Percentiles rank a stretch among this genome's conserved stretches.
Evolutionary conservation across 2,888 invertebrate species (phyloP).

Genomic region (Deilephila elpenor): DNA sequence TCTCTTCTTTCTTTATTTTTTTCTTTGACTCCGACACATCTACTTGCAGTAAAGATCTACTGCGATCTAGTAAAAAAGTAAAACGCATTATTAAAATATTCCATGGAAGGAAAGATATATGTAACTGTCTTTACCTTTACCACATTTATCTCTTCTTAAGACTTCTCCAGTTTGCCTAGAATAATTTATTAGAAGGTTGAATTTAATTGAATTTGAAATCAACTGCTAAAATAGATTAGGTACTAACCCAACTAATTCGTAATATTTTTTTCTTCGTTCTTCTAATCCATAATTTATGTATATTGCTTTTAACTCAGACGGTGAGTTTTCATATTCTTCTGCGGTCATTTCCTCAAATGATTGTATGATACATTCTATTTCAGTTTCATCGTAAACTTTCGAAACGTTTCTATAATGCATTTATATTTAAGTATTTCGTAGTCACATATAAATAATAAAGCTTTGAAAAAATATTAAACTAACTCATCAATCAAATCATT

Average conservation of each 20-base stretch:
- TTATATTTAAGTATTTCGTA: constrained; percentile 30
- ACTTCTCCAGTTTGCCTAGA: constrained; percentile 36
- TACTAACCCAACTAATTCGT: constrained; percentile 50
- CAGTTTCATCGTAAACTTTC: constrained; percentile 64
- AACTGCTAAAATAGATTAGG: background rate
- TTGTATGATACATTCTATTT: constrained; percentile 65
- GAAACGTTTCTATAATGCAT: constrained; percentile 47
- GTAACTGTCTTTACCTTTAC: constrained; percentile 40
- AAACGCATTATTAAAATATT: background rate
- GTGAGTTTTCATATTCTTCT: constrained; percentile 64
- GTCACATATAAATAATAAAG: constrained; percentile 11
- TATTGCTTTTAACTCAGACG: constrained; percentile 64
- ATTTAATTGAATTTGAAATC: background rate
- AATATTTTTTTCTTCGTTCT: constrained; percentile 59
- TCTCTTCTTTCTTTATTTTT: constrained; percentile 70
- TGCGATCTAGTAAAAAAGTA: constrained; percentile 47
- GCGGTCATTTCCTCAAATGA: constrained; percentile 68
- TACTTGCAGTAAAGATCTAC: constrained; percentile 53
- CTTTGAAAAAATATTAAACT: constrained; percentile 35
- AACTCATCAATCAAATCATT: constrained; percentile 64
- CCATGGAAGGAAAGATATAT: background rate
- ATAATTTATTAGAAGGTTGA: background rate
- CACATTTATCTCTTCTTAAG: constrained; percentile 43
- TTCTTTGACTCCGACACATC: constrained; percentile 64
- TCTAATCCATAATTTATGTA: constrained; percentile 69